Percentiles rank a stretch among this genome's conserved stretches.
Conservation (phyloP, 2,888 invertebrate genomes). For the Drosophila tripunctata region DNA sequence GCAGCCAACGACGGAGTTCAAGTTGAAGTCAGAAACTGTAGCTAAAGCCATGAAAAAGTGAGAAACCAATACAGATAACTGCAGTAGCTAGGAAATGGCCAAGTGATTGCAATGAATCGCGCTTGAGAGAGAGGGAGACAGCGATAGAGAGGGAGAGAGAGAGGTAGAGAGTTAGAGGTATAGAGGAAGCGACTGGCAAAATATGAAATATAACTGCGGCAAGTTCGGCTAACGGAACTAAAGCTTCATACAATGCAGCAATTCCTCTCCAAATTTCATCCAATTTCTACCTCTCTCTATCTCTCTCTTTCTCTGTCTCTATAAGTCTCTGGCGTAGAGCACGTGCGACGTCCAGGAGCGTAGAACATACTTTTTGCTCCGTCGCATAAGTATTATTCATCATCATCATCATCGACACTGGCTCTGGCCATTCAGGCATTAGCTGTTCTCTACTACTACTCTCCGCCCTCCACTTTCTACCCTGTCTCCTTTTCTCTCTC, state of each 20-base stretch:
- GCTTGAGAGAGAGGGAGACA: conserved; percentile 5
- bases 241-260: conserved; percentile 34
- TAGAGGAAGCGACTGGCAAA: conserved; percentile 32
- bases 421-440: conserved; percentile 52
- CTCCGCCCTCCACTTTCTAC: background rate
- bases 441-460: conserved; percentile 18
- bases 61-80: conserved; percentile 75
- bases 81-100: conserved; percentile 49
- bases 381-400: conserved; percentile 45
- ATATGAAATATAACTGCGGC: conserved; percentile 75
- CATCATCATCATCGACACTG: conserved; percentile 61
- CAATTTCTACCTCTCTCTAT: background rate
- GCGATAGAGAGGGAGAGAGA: conserved; percentile 6
- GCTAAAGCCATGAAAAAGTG: conserved; percentile 68
- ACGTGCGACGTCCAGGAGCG: conserved; percentile 52
- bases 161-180: background rate
- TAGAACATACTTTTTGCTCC: background rate
- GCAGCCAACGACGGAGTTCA: conserved; percentile 45
- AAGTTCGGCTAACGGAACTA: conserved; percentile 48
- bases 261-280: background rate
- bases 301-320: background rate
- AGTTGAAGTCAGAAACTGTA: conserved; percentile 14
- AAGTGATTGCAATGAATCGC: conserved; percentile 64
- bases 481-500: background rate
- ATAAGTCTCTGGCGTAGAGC: too few relatives aligned